Conservation (phyloP, 2,113 vertebrate species). For the Spea multiplicata region DNA sequence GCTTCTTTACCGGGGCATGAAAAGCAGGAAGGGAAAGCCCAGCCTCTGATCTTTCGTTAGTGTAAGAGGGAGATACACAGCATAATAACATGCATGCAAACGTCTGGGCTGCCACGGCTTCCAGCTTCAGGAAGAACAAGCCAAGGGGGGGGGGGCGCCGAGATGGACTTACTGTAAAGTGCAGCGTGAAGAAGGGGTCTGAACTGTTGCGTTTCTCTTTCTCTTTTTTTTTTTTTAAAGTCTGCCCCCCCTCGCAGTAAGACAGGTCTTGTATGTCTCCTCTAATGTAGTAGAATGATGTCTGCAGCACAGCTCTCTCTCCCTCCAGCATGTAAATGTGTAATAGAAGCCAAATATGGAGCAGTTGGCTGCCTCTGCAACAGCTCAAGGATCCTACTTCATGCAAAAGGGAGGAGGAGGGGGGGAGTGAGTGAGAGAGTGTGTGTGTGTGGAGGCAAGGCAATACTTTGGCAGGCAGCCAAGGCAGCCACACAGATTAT, state of each 20-base stretch:
- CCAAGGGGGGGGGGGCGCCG: constrained; percentile 55
- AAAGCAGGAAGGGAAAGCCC: constrained; percentile 33
- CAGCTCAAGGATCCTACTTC: constrained; percentile 75
- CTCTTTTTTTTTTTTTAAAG: constrained; percentile 50
- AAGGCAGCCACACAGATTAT: constrained; percentile 66
- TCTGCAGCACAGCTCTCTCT: constrained; percentile 79
- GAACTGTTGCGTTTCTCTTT: constrained; percentile 63
- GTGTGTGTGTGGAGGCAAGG: constrained; percentile 56
- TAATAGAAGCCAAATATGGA: constrained; percentile 82
- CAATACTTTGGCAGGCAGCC: constrained; percentile 70
- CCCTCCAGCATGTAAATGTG: constrained; percentile 74
- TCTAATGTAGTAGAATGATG: constrained; percentile 80
- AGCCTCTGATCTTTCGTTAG: constrained; percentile 26
- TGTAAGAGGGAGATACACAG: constrained; percentile 33
- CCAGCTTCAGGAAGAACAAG: constrained; percentile 54
- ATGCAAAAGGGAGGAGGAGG: constrained; percentile 50
- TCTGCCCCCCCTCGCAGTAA: constrained; percentile 74
- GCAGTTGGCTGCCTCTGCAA: constrained; percentile 79
- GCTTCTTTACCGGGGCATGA: constrained; percentile 15
- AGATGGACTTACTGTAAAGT: constrained; percentile 86
- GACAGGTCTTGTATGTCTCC: constrained; percentile 82
- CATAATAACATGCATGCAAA: constrained; percentile 43
- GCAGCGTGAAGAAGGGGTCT: constrained; percentile 53
- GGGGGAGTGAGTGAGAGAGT: constrained; percentile 43
- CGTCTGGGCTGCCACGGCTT: constrained; percentile 48